These are phyloP conservation scores for Crotophaga sulcirostris DNA, from an alignment of 2,113 vertebrate species.

Conservation along the genomic window DNA sequence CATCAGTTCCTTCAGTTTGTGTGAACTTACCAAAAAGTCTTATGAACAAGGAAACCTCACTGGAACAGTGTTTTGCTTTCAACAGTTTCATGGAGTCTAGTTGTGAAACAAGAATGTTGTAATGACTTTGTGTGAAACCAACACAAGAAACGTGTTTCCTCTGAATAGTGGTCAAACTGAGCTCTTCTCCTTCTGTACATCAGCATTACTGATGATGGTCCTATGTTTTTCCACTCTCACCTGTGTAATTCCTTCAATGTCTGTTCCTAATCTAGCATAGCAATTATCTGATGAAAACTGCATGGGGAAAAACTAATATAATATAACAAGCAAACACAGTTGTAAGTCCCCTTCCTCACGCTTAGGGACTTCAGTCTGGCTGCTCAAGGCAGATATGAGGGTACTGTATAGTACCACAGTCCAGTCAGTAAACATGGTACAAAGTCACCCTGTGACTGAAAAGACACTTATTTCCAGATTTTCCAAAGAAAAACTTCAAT, in stretches of 20 bases:
- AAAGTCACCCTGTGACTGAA: not conserved
- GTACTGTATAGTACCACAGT: not conserved
- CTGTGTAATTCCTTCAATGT: not conserved
- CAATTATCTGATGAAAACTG: not conserved
- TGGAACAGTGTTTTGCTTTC: not conserved
- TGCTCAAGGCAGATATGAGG: not conserved
- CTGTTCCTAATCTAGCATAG: not conserved
- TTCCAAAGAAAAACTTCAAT: not conserved
- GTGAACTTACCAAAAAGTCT: not conserved
- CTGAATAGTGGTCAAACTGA: rapidly evolving
- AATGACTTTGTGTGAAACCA: rapidly evolving
- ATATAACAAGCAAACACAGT: not conserved
- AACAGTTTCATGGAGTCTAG: not conserved
- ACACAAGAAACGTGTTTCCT: not conserved
- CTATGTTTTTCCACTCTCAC: not conserved
- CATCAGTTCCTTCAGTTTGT: no score
- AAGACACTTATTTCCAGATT: not conserved
- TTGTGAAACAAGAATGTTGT: not conserved
- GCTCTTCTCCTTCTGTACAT: not conserved
- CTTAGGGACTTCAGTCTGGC: not conserved
- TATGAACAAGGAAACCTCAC: not conserved
- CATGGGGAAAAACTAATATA: not conserved
- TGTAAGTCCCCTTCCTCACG: not conserved
- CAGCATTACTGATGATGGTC: not conserved
- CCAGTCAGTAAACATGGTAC: not conserved